phyloP scores from a whole-genome alignment of 2,797 vertebrate species.

The Pangasius macronema region DNA sequence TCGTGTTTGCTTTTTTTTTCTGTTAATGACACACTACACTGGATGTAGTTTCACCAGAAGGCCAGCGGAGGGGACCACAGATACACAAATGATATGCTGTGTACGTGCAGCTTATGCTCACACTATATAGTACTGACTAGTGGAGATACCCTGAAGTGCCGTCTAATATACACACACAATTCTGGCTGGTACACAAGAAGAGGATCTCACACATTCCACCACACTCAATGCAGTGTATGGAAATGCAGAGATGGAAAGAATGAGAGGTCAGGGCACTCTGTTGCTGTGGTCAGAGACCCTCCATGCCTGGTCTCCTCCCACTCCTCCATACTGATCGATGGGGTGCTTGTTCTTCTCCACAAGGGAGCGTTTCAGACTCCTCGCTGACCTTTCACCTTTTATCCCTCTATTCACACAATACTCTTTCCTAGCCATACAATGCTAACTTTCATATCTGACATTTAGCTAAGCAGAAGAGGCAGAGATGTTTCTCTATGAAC shows the following conservation, averaged over 20 bases:
- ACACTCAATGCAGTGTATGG: conserved; percentile 8
- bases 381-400: conserved; percentile 49
- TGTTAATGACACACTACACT: conserved; percentile 13
- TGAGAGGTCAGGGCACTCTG: conserved; percentile 44
- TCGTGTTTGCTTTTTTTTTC: conserved; percentile 35
- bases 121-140: not conserved
- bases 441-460: conserved; percentile 57
- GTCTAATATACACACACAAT: not conserved
- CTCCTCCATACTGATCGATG: conserved; percentile 45
- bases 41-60: conserved; percentile 42
- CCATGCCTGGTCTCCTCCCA: conserved; percentile 42
- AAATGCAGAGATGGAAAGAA: conserved; percentile 46
- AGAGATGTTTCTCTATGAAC: conserved; percentile 25
- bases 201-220: conserved; percentile 10
- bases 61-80: conserved; percentile 51
- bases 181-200: not conserved
- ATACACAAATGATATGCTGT: conserved; percentile 17
- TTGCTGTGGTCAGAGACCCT: conserved; percentile 33
- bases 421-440: conserved; percentile 42
- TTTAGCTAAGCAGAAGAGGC: conserved; percentile 34
- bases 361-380: conserved; percentile 53
- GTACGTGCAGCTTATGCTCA: not conserved
- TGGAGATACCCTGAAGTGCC: not conserved
- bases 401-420: conserved; percentile 20
- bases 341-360: conserved; percentile 56